A percentile compares a stretch with the other conserved stretches of the same genome.
These are phyloP conservation scores for Darevskia mixta DNA, from an alignment of 2,797 vertebrate species.

Conservation along the genomic window DNA sequence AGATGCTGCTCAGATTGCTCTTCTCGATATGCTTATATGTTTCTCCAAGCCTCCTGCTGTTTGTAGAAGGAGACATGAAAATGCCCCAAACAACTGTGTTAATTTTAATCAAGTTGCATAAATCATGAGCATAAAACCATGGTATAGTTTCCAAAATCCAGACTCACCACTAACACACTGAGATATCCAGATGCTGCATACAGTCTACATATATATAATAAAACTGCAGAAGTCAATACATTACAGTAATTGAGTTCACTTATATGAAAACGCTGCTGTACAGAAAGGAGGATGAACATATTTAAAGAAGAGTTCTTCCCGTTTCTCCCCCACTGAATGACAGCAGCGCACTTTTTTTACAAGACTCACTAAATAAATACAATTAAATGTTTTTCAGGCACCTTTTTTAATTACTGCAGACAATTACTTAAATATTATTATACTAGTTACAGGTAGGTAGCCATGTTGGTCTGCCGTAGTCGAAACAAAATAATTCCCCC, in stretches of 20 bases:
- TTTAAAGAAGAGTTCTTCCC: slow-evolving; percentile 17
- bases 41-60: slow-evolving; percentile 35
- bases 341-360: slow-evolving; percentile 27
- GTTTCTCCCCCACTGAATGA: slow-evolving; percentile 10
- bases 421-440: not conserved
- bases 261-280: slow-evolving; percentile 15
- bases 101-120: not conserved
- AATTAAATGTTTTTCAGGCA: not conserved
- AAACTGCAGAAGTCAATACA: not conserved
- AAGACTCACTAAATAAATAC: not conserved
- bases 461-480: too few relatives aligned
- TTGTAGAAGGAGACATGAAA: not conserved
- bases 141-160: not conserved
- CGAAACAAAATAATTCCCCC: too few relatives aligned
- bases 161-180: not conserved
- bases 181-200: not conserved
- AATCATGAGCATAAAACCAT: not conserved
- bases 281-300: not conserved
- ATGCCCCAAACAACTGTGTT: slow-evolving; percentile 19
- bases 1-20: not conserved
- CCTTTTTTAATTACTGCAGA: slow-evolving; percentile 41
- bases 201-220: not conserved
- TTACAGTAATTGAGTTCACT: not conserved
- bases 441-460: too few relatives aligned
- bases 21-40: slow-evolving; percentile 25